Evolutionary conservation across 2,113 vertebrate species (phyloP).

Genomic region (Forbesichthys agassizii): DNA sequence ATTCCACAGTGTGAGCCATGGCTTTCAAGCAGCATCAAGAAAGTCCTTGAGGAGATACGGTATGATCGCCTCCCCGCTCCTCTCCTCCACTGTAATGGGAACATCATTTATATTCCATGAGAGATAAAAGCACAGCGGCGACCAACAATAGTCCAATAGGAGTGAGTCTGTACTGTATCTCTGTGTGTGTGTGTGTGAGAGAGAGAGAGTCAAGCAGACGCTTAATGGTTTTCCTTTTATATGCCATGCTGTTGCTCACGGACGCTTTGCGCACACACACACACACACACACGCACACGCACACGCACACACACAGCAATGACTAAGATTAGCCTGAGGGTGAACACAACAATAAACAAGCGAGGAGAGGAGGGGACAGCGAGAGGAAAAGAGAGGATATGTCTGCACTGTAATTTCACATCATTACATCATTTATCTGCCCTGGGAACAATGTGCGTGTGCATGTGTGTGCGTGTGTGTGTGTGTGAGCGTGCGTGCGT

Average conservation of each 20-base stretch:
- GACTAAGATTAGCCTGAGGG: conserved; percentile 57
- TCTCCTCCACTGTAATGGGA: conserved; percentile 45
- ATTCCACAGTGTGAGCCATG: too few species aligned
- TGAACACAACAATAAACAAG: conserved; percentile 39
- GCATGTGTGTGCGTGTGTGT: neutral
- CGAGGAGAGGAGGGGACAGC: neutral
- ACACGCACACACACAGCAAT: conserved; percentile 48
- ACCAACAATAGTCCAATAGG: conserved; percentile 38
- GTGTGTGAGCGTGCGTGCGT: neutral
- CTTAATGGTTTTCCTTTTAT: conserved; percentile 66
- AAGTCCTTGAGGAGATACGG: too few species aligned
- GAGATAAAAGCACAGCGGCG: conserved; percentile 54
- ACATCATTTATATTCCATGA: conserved; percentile 66
- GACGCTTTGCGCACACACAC: conserved; percentile 49
- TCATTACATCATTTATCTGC: conserved; percentile 66
- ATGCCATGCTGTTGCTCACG: conserved; percentile 40
- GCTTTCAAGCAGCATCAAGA: too few species aligned
- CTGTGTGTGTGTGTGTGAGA: neutral
- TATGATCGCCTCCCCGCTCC: neutral
- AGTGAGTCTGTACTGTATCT: neutral
- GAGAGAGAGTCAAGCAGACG: conserved; percentile 39
- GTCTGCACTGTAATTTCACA: conserved; percentile 52
- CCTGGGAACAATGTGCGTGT: conserved; percentile 5
- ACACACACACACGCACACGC: conserved; percentile 27
- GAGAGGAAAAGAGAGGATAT: conserved; percentile 1